phyloP scores from a whole-genome alignment of 2,113 vertebrate species.

The Probosciger aterrimus region DNA sequence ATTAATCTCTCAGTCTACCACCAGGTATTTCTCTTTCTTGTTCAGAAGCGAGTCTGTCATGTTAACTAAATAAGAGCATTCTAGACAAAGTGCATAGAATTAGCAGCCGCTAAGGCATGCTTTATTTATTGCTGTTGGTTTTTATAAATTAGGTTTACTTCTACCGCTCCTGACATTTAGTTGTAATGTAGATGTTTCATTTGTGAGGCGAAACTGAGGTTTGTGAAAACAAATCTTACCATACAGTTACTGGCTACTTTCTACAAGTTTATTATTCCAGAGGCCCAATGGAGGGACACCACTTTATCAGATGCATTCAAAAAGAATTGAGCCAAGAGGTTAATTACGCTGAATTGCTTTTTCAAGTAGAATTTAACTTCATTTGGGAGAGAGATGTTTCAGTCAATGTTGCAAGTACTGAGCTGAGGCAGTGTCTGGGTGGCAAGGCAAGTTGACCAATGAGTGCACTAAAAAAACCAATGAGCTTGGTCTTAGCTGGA shows the following conservation, averaged over 20 bases:
- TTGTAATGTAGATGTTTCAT: neutral
- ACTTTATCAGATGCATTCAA: neutral
- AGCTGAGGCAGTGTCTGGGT: neutral
- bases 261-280: neutral
- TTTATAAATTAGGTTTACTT: slow-evolving; percentile 29
- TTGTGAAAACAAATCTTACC: neutral
- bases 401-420: neutral
- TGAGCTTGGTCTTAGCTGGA: neutral
- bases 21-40: neutral
- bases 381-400: neutral
- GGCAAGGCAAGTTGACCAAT: slow-evolving; percentile 13
- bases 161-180: neutral
- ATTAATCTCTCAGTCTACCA: neutral
- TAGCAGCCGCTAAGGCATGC: neutral
- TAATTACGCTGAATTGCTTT: slow-evolving; percentile 29
- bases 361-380: slow-evolving; percentile 21
- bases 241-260: neutral
- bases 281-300: neutral
- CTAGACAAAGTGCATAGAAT: neutral
- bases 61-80: neutral
- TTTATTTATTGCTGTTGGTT: neutral
- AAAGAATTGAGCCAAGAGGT: neutral
- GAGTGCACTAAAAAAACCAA: neutral
- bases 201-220: slow-evolving; percentile 1
- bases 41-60: neutral